phyloP scores from a whole-genome alignment of 2,888 invertebrate genomes.

The Choristoneura rosaceana region DNA sequence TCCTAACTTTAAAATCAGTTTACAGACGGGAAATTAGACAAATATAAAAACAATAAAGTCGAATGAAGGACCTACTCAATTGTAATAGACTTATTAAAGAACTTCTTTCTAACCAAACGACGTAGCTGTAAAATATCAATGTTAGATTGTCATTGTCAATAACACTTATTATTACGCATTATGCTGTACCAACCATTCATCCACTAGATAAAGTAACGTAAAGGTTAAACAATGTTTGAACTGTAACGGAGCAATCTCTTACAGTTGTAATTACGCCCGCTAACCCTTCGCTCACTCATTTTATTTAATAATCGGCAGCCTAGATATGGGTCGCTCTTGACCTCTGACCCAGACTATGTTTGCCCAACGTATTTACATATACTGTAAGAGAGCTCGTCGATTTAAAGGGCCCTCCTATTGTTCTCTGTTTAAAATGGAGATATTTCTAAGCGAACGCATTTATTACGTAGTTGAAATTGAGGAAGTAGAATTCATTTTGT shows the following conservation, averaged over 20 bases:
- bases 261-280: constrained; percentile 26
- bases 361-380: constrained; percentile 30
- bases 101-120: no score
- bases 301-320: constrained; percentile 38
- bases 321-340: constrained; percentile 40
- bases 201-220: not conserved
- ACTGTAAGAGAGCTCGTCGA: constrained; percentile 32
- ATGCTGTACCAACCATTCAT: not conserved
- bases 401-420: constrained; percentile 30
- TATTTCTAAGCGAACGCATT: constrained; percentile 4
- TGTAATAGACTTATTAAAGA: no score
- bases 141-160: not conserved
- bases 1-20: no score
- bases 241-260: constrained; percentile 35
- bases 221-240: constrained; percentile 21
- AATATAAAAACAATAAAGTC: no score
- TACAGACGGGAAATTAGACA: no score
- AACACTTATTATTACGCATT: not conserved
- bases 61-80: no score
- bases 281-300: constrained; percentile 35
- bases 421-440: constrained; percentile 6
- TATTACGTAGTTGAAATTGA: not conserved
- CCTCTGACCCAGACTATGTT: constrained; percentile 34
- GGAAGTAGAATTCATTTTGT: not conserved
- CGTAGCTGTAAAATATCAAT: not conserved